Base-by-base conservation (phyloP, 64 coral and sea anemone species). In the Actinia equina region DNA sequence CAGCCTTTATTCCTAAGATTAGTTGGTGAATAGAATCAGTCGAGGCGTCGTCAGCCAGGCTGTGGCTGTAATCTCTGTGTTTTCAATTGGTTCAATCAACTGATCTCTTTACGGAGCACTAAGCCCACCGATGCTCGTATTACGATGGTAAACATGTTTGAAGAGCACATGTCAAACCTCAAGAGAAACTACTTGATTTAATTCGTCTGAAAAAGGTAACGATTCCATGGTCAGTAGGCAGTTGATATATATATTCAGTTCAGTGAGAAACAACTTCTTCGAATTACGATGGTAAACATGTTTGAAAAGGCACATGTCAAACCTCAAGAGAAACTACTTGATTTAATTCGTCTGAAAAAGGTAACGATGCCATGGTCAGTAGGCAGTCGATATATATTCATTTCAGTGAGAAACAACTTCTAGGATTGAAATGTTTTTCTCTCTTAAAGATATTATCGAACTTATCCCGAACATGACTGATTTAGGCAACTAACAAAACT, bases 71-170 rank as follows among this genome's bases (percentile, higher is more conserved):
- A 74, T 74, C 69, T 74, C 69, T 74, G 22, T 74, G 69, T 74
- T 74, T 74, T 74, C 69, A 74, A 74, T 74, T 74, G 69, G 69
- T 74, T 74, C 69, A 74, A 74, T 74, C 69, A 74, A 30, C 23
- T 74, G 69, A 74, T 27, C 69, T 74, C 25, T 74, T 74, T 41
- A 74, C 69, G 69, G 26, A 30, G 69, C 26, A 0, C 69, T 74
- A 74, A 74, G 69, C 69, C 69, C 69, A 30, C 26, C 69, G 69
- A 74, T 74, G 69, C 69, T 74, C 69, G 69, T 41, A 74, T 74
- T 74, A 74, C 69, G 23, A 41, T 74, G 69, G 20, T 74, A 74
- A 74, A 74, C 69, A 74, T 74, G 69, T 74, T 74, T 74, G 69
- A 41, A 41, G 69, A 26, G 23, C 69, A 74, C 69, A 74, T 27